Base-by-base conservation (phyloP, 2,888 invertebrate species). In the Melinaea marsaeus region DNA sequence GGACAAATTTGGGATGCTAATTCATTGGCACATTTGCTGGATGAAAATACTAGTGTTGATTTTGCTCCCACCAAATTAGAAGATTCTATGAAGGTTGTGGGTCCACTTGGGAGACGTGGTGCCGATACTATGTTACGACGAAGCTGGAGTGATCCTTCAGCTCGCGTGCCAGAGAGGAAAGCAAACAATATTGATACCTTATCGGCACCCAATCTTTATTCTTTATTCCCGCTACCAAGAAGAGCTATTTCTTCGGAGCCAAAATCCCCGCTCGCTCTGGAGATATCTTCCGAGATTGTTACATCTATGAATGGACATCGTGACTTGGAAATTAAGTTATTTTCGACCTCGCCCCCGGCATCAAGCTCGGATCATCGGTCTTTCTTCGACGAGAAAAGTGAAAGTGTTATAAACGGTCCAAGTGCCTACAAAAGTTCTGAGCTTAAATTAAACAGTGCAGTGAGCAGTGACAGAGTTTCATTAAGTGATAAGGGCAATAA, bases 251-350 rank as follows among this genome's bases (percentile, higher is more conserved):
- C 88, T 58, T 88, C 88, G 32, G 88, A 87, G 73, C 86, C 86
- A 63, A 86, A 81, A 71, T 90, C 81, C 74, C 85, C 86, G 58
- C 89, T 84, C 69, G 88, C 85, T 68, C 85, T 95, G 74, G 94
- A 95, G 81, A 95, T 95, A 64, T 94, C 95, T 45, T 95, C 95
- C 46, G 94, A 95, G 78, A 95, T 95, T 73, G 94, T 95, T 71
- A 95, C 95, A 35, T 95, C 95, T 55, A 92, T 93, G 72, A 94
- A 95, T 79, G 95, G 95, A 56, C 95, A 95, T 79, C 92, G 95
- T 66, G 95, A 95, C 84, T 86, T 95, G 79, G 95, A 95, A 86
- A 95, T 95, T 73, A 95, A 94, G 81, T 94, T 95, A 84, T 95
- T 94, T 85, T 94, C 94, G 72, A 92, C 93, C 74, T 91, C 92